Evolutionary conservation across 1,140 invertebrate species (phyloP).

Genomic region (Drosophila busckii): DNA sequence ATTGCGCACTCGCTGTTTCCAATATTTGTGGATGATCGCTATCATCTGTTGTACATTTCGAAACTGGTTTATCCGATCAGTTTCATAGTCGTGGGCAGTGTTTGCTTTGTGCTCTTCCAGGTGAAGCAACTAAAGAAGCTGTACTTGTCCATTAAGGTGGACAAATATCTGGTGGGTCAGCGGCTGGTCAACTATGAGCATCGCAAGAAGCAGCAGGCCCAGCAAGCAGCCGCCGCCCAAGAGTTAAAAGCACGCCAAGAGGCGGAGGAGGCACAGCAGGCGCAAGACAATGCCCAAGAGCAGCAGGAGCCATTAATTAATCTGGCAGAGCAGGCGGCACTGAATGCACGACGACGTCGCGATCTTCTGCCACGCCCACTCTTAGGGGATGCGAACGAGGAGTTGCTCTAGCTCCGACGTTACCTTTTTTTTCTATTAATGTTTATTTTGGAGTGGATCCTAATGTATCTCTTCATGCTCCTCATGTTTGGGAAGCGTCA

Average conservation of each 20-base stretch:
- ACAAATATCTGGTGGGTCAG: constrained; percentile 98
- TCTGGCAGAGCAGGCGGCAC: constrained; percentile 33
- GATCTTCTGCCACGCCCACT: constrained; percentile 24
- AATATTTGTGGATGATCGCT: constrained; percentile 86
- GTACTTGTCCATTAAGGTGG: constrained; percentile 99
- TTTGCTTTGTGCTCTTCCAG: constrained; percentile 86
- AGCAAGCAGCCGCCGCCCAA: constrained; percentile 70
- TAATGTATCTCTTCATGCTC: constrained; percentile 40
- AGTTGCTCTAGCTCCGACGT: constrained; percentile 48
- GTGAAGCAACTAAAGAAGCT: constrained; percentile 95
- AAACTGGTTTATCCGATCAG: constrained; percentile 95
- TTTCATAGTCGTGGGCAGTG: constrained; percentile 85
- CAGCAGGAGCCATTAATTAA: constrained; percentile 3
- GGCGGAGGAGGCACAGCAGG: constrained; percentile 35
- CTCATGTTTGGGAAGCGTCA: constrained; percentile 15
- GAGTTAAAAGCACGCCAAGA: constrained; percentile 43
- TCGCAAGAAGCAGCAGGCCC: constrained; percentile 81
- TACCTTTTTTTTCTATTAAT: constrained; percentile 32
- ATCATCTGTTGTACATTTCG: constrained; percentile 87
- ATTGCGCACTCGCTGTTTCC: constrained; percentile 91
- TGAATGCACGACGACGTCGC: constrained; percentile 36
- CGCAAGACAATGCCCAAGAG: constrained; percentile 2
- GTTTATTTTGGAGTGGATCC: constrained; percentile 36
- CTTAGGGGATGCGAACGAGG: constrained; percentile 36
- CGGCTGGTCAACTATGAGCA: constrained; percentile 97